phyloP scores from a whole-genome alignment of 2,888 invertebrate species.

The Athrips mouffetella region DNA sequence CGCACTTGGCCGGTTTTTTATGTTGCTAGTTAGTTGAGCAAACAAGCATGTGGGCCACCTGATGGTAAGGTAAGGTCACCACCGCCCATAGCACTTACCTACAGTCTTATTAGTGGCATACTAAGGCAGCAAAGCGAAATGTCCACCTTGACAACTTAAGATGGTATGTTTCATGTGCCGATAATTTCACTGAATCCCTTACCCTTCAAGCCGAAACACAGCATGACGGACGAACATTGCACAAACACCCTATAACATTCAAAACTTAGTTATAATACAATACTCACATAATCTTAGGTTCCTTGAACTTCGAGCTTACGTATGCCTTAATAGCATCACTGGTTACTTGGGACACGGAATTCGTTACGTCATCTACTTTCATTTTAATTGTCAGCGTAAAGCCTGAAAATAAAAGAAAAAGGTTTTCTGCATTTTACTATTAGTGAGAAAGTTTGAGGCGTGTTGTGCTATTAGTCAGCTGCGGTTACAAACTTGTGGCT shows the following conservation, averaged over 20 bases:
- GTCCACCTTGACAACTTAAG: too few relatives aligned
- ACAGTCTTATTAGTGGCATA: too few relatives aligned
- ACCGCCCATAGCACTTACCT: too few relatives aligned
- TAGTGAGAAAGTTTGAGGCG: neutral
- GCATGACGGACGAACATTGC: too few relatives aligned
- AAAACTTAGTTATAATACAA: constrained; percentile 4
- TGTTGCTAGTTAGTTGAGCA: too few relatives aligned
- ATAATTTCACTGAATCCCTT: too few relatives aligned
- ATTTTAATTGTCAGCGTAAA: constrained; percentile 72
- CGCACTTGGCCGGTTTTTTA: too few relatives aligned
- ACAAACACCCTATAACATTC: neutral
- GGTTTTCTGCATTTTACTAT: neutral
- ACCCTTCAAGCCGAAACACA: too few relatives aligned
- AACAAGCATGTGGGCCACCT: too few relatives aligned
- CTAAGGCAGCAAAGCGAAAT: too few relatives aligned
- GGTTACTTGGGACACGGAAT: constrained; percentile 21
- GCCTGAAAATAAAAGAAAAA: constrained; percentile 40
- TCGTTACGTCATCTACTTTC: constrained; percentile 36
- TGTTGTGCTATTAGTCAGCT: neutral
- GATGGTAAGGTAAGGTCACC: too few relatives aligned
- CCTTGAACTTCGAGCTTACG: constrained; percentile 43
- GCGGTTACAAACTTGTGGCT: neutral
- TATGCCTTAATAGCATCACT: constrained; percentile 47
- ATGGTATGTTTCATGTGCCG: too few relatives aligned
- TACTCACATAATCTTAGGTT: constrained; percentile 62